Evolutionary conservation across 2,797 vertebrate genomes (phyloP).

Genomic region (Todus mexicanus): DNA sequence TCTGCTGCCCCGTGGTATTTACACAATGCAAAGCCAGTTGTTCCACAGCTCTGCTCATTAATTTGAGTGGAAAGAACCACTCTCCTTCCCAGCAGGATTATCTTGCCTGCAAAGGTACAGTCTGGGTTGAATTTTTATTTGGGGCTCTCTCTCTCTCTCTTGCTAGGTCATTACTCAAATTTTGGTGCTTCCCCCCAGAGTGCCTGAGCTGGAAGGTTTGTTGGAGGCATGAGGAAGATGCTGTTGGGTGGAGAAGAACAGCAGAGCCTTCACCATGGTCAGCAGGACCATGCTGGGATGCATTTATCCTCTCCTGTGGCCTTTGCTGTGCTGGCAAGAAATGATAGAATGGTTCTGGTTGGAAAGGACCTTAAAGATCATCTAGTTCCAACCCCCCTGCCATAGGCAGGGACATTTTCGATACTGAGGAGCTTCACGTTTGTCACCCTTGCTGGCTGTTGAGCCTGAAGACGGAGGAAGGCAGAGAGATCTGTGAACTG

Average conservation of each 20-base stretch:
- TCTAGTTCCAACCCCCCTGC: no score
- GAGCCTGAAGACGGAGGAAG: not conserved
- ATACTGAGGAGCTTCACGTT: fast-evolving
- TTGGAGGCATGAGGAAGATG: not conserved
- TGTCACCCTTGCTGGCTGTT: not conserved
- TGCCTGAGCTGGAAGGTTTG: not conserved
- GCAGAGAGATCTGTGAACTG: not conserved
- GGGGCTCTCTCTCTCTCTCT: not conserved
- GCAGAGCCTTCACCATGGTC: not conserved
- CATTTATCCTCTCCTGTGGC: not conserved
- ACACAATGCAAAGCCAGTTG: not conserved
- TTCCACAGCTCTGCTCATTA: not conserved
- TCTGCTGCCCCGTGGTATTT: not conserved
- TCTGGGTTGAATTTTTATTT: not conserved
- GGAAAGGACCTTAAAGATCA: no score
- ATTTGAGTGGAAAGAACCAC: not conserved
- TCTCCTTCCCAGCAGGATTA: not conserved
- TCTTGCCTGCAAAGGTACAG: not conserved
- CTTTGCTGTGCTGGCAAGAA: not conserved
- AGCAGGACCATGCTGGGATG: fast-evolving
- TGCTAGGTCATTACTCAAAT: not conserved
- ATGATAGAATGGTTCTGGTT: no score
- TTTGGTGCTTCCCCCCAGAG: not conserved
- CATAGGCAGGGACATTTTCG: no score
- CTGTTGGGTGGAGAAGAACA: not conserved